Evolutionary conservation across 2,797 vertebrate species (phyloP).

Genomic region (Pangasius sanitwongsei): DNA sequence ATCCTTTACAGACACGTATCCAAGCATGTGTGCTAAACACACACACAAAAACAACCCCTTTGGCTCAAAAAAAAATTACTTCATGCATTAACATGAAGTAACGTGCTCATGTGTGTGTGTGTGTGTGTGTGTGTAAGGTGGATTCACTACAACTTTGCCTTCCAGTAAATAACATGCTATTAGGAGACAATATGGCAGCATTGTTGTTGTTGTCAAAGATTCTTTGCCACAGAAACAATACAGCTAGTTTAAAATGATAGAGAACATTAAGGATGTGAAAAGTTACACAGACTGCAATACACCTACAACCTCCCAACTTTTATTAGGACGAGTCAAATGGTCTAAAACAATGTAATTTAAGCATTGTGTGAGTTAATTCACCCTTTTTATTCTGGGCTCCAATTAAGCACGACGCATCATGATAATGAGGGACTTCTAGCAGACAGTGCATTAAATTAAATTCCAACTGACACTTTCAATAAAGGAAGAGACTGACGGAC

Average conservation of each 20-base stretch:
- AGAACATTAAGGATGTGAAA: slow-evolving; percentile 12
- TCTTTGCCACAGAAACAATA: slow-evolving; percentile 22
- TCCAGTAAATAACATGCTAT: slow-evolving; percentile 21
- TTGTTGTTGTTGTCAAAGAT: slow-evolving; percentile 12
- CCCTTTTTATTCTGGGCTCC: slow-evolving; percentile 55
- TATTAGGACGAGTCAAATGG: slow-evolving; percentile 43
- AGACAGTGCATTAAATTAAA: slow-evolving; percentile 60
- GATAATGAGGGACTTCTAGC: slow-evolving; percentile 61
- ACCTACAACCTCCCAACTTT: slow-evolving; percentile 23
- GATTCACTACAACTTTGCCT: background rate
- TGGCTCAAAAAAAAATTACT: background rate
- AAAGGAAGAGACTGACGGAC: slow-evolving; percentile 59
- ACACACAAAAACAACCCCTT: background rate
- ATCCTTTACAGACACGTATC: slow-evolving; percentile 11
- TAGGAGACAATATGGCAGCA: slow-evolving; percentile 22
- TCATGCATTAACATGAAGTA: slow-evolving; percentile 5
- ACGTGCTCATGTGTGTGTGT: background rate
- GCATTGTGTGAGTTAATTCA: slow-evolving; percentile 62
- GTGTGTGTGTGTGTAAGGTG: background rate
- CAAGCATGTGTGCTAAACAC: background rate
- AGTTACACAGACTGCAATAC: slow-evolving; percentile 13
- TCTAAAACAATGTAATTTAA: slow-evolving; percentile 59
- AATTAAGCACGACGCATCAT: slow-evolving; percentile 53
- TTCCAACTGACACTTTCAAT: slow-evolving; percentile 58
- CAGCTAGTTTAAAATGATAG: slow-evolving; percentile 23